A percentile compares a stretch with the other conserved stretches of the same genome.
These are phyloP conservation scores for Atlantisia rogersi DNA, from an alignment of 2,113 vertebrate genomes.

Conservation along the genomic window DNA sequence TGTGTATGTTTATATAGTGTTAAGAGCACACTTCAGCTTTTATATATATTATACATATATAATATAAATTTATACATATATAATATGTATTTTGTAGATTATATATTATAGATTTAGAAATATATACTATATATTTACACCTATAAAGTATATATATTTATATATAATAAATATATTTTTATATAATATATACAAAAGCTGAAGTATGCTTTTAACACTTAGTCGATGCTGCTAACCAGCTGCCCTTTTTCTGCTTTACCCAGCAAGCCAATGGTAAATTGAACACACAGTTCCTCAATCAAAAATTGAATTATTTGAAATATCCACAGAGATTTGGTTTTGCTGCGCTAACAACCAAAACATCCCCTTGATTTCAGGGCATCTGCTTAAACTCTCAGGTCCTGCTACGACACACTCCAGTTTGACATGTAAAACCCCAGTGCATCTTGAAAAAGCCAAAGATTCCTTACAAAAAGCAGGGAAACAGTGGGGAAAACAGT, in stretches of 20 bases:
- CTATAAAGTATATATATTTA: no score
- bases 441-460: background rate
- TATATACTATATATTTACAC: no score
- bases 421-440: background rate
- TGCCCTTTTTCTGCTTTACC: background rate
- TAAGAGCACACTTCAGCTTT: no score
- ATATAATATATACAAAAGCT: no score
- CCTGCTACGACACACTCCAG: background rate
- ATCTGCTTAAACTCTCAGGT: background rate
- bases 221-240: background rate
- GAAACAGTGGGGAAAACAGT: background rate
- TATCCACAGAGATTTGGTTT: background rate
- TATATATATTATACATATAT: no score
- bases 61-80: no score
- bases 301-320: background rate
- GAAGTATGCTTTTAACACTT: background rate
- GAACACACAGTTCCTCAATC: background rate
- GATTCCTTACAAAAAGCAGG: background rate
- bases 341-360: background rate
- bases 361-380: background rate
- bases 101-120: no score
- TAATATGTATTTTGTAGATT: no score
- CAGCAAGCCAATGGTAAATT: background rate
- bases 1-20: no score
- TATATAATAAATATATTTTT: no score